phyloP scores from a whole-genome alignment of 2,797 vertebrate genomes.

The Peromyscus attwateri region DNA sequence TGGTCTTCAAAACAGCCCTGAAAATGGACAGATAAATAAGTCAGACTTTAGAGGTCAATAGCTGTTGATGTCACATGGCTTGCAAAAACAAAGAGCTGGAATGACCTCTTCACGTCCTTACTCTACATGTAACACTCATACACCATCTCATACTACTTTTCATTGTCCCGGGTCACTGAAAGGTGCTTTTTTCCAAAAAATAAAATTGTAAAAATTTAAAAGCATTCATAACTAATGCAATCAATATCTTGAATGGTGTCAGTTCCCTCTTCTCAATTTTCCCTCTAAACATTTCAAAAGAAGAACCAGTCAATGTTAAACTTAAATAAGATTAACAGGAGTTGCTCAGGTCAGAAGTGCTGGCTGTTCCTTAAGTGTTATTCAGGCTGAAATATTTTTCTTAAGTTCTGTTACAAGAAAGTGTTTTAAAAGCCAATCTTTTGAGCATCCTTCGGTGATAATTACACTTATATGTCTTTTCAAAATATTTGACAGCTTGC shows the following conservation, averaged over 20 bases:
- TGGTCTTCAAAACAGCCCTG: background rate
- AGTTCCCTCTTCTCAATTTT: background rate
- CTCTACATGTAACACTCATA: background rate
- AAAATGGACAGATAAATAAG: background rate
- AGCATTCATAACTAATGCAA: slow-evolving; percentile 28
- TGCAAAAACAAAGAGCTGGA: background rate
- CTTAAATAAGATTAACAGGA: slow-evolving; percentile 67
- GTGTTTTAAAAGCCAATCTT: slow-evolving; percentile 72
- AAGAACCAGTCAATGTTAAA: slow-evolving; percentile 26
- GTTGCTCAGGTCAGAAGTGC: slow-evolving; percentile 56
- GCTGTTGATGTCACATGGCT: background rate
- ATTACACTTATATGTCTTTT: slow-evolving; percentile 75
- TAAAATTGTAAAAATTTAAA: background rate
- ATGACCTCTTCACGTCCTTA: background rate
- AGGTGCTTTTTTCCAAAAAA: background rate
- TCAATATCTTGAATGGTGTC: background rate
- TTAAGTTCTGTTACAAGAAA: slow-evolving; percentile 65
- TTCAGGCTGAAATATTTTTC: slow-evolving; percentile 60
- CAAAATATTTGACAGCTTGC: slow-evolving; percentile 73
- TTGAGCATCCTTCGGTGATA: slow-evolving; percentile 73
- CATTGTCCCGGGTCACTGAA: background rate
- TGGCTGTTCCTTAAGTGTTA: slow-evolving; percentile 64
- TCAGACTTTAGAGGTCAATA: background rate
- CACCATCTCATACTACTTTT: background rate
- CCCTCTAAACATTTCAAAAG: slow-evolving; percentile 32